Evolutionary conservation across 2,113 vertebrate species (phyloP), one percentile per base, ranked within the genome.

Genomic region (Thinocorus orbignyianus): DNA sequence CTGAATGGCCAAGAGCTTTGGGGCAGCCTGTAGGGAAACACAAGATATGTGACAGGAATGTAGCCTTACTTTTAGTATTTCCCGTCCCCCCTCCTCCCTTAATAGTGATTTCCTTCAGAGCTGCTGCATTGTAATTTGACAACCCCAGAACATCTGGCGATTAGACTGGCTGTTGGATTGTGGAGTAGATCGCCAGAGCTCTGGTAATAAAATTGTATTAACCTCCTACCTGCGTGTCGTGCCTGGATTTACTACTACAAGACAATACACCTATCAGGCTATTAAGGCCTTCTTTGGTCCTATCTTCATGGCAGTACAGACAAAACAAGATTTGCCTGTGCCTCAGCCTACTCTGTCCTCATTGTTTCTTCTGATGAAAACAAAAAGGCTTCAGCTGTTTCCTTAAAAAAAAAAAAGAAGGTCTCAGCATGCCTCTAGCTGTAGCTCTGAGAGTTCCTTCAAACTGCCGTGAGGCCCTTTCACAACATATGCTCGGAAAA

Each of bases 381-480:
- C 20, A 69, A 80, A 94, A 86, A 93, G 11, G 25, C 37, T 91
- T 42, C 41, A 72, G 77, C 17, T 84, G 88, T 93, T 88, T 82
- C 66, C 91, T 65, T 54, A n/a, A 41, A 41, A 41, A 41, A 41
- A 31, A 42, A 91, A 86, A 41, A 62, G 86, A 92, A 86, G 44
- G 70, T 92, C 86, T 93, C 96, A 96, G 86, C 91, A 80, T 82
- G 69, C 74, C 86, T 94, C 62, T 81, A 93, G 73, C 83, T 94
- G 78, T 58, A 93, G 72, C 81, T 93, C 81, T 86, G 42, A 79
- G 83, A 95, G 69, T 81, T 95, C 66, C 83, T 86, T 93, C 86
- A 62, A 95, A 76, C 65, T 65, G 37, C 88, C 14, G 5, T 1
- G 49, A 81, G 41, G 81, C 73, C 90, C 90, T 94, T 94, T 93